Conservation (phyloP, 2,113 vertebrate genomes). For the Apus apus region DNA sequence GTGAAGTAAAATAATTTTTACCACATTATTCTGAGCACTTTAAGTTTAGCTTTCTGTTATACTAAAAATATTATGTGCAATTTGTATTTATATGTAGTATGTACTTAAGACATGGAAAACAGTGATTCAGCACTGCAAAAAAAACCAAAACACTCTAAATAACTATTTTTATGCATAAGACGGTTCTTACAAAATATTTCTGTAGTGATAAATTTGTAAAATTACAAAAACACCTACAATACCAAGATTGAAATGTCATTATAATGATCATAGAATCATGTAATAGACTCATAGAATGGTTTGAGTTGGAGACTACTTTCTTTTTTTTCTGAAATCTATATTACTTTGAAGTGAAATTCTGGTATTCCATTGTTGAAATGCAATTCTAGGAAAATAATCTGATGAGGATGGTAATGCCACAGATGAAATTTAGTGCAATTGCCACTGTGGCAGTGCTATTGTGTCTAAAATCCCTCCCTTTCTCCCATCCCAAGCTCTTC, state of each 20-base stretch:
- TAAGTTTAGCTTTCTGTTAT: background rate
- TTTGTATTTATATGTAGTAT: background rate
- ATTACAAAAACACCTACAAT: background rate
- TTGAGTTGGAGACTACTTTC: too few relatives aligned
- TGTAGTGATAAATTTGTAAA: background rate
- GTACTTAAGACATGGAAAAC: background rate
- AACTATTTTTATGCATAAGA: background rate
- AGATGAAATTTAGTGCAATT: background rate
- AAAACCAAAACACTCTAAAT: background rate
- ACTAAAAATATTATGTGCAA: background rate
- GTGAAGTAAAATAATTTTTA: background rate
- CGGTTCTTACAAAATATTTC: background rate
- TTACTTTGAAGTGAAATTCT: background rate
- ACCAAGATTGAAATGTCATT: background rate
- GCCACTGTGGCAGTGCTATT: background rate
- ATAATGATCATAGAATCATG: background rate
- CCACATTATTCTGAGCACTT: background rate
- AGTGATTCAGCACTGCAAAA: background rate
- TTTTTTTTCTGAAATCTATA: background rate
- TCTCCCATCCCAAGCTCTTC: background rate
- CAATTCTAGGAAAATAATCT: background rate
- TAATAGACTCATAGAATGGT: too few relatives aligned
- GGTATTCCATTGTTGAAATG: background rate
- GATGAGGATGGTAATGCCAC: background rate
- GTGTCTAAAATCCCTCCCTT: background rate